A percentile compares a stretch with the other conserved stretches of the same genome.
Conservation (phyloP, 2,113 vertebrate genomes). For the Plotosus lineatus region DNA sequence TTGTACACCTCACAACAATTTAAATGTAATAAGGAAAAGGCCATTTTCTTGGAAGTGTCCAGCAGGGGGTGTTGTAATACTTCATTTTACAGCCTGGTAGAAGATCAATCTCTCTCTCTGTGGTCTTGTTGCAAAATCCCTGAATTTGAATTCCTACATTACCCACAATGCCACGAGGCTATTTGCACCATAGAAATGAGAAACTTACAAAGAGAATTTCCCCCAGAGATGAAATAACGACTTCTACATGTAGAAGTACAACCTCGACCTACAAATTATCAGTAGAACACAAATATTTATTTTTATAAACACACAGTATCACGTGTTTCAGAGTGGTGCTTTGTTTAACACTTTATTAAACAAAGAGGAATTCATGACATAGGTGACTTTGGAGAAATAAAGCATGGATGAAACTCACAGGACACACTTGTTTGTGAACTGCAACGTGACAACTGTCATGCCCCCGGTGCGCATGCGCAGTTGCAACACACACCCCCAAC, state of each 20-base stretch:
- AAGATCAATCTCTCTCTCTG: no score
- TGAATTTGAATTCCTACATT: background rate
- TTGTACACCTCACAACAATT: no score
- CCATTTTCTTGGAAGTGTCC: no score
- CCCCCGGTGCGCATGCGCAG: conserved; percentile 39
- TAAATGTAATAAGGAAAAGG: no score
- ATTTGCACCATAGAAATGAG: background rate
- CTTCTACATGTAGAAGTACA: background rate
- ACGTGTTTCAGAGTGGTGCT: background rate
- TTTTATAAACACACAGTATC: background rate
- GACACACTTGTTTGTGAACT: background rate
- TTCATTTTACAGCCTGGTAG: no score
- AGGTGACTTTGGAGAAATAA: background rate
- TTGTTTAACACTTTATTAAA: background rate
- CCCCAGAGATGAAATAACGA: background rate
- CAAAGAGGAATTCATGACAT: background rate
- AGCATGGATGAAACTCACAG: background rate
- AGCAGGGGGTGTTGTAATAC: no score
- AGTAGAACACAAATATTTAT: background rate
- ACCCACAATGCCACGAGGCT: background rate
- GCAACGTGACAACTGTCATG: conserved; percentile 60
- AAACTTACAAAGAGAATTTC: no score
- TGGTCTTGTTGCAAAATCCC: no score
- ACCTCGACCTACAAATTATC: background rate
- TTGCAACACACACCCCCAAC: background rate